Base-by-base conservation (phyloP, 2,888 invertebrate species). In the Monochamus alternatus region DNA sequence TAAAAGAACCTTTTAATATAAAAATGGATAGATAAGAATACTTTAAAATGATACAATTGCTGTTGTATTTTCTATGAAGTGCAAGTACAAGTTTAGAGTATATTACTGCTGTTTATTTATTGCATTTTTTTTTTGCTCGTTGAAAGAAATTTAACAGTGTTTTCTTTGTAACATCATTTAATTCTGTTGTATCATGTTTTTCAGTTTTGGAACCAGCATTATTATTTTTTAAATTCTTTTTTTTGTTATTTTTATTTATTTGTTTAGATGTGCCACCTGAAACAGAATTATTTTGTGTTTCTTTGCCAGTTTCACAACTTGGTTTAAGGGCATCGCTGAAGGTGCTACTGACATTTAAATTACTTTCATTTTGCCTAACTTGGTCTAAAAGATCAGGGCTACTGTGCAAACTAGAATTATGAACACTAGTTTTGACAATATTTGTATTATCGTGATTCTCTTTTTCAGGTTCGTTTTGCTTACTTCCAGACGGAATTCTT, bases 51-150 rank as follows among this genome's bases (percentile, higher is more conserved):
- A n/a, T 63, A 63, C 51, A 47, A 12, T 12, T 38, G 43, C 22
- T 63, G 47, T 63, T 71, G 69, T 69, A 69, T 71, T 60, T 66
- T 65, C 44, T 65, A 73, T 73, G 59, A 66, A 73, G 73, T 66
- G 51, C 65, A 65, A 73, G 60, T 66, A 73, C 66, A 73, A 73
- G 44, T 43, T 64, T 73, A 66, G 51, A 69, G 12, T 68, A 59
- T 44, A 43, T 44, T 43, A n/a, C n/a, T 55, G 58, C 32, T 58
- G 30, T 66, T 52, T 59, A 55, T 22, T 14, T 14, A 0, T 55
- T 55, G 14, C 22, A 47, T 9, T 14, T n/a, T 55, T 52, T n/a
- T 55, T 14, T 38, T 38, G 38, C 38, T 55, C 7, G 3, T 55
- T 14, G 7, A 14, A 55, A 7, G 7, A n/a, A 12, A 55, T 55